Base-by-base conservation (phyloP, 2,797 vertebrate species). In the Euthynnus affinis region DNA sequence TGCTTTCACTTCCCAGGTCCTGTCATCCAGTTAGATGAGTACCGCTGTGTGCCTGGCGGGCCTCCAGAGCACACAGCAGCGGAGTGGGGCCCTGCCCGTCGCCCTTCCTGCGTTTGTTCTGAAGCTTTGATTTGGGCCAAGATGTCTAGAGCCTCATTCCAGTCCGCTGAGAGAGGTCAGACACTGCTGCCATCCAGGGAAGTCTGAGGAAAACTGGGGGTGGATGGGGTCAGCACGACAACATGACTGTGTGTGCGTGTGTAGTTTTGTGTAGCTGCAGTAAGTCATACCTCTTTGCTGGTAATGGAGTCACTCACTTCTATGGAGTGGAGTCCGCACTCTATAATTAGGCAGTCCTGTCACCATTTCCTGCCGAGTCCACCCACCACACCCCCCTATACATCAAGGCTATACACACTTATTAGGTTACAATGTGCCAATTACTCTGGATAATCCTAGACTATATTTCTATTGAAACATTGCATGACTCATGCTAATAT, bases 61-160 rank as follows among this genome's bases (percentile, higher is more conserved):
- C 85, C 85, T 94, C 94, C 95, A 95, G 91, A 89, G 85, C 88
- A 91, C 87, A 88, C 91, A 93, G 89, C 91, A 93, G 89, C 81
- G 71, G 89, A 92, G 92, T 69, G 48, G 89, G 87, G 93, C 89
- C 90, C 90, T 85, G 91, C 90, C 92, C 82, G 87, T 87, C 88
- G 87, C 89, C 92, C 94, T 96, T 96, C 96, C 96, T 96, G 95
- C 93, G 64, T 96, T 96, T 96, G 95, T 96, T 96, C 94, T 93
- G 78, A 85, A 76, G 90, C 93, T 96, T 95, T 95, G 94, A 96
- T 95, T 95, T 88, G 89, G 94, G 87, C 91, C 92, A 93, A 95
- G 95, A 96, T 96, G 94, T 96, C 95, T 95, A 86, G 68, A 87
- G 89, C 91, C 87, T 91, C 85, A 90, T 90, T 94, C 90, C 92